Conservation (phyloP, 2,113 vertebrate genomes). For the Protobothrops mucrosquamatus region DNA sequence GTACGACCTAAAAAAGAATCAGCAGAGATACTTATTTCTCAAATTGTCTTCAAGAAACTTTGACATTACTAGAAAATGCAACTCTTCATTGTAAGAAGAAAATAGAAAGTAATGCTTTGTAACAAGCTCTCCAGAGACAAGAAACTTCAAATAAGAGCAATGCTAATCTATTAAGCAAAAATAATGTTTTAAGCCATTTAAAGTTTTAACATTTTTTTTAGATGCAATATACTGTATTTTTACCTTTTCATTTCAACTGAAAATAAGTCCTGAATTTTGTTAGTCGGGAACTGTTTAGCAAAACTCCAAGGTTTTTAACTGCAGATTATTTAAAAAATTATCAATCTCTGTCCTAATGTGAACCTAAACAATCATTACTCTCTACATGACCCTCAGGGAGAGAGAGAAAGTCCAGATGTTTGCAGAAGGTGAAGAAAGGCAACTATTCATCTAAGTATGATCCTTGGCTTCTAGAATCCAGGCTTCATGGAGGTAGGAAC, state of each 20-base stretch:
- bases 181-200: neutral
- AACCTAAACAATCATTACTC: neutral
- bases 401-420: neutral
- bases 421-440: neutral
- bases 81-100: neutral
- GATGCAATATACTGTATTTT: neutral
- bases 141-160: neutral
- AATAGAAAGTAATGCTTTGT: neutral
- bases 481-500: neutral
- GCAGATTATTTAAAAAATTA: neutral
- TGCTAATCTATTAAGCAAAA: neutral
- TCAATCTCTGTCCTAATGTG: neutral
- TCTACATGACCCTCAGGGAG: neutral
- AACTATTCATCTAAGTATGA: neutral
- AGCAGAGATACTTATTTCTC: neutral
- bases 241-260: neutral
- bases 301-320: neutral
- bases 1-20: neutral
- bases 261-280: neutral
- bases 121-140: neutral
- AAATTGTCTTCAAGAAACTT: neutral
- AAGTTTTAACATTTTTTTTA: neutral
- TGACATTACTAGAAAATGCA: neutral
- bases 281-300: neutral
- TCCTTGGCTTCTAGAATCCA: neutral